Percentiles rank a stretch among this genome's conserved stretches.
These are phyloP conservation scores for Pituophis catenifer DNA, from an alignment of 2,113 vertebrate genomes.

Conservation along the genomic window DNA sequence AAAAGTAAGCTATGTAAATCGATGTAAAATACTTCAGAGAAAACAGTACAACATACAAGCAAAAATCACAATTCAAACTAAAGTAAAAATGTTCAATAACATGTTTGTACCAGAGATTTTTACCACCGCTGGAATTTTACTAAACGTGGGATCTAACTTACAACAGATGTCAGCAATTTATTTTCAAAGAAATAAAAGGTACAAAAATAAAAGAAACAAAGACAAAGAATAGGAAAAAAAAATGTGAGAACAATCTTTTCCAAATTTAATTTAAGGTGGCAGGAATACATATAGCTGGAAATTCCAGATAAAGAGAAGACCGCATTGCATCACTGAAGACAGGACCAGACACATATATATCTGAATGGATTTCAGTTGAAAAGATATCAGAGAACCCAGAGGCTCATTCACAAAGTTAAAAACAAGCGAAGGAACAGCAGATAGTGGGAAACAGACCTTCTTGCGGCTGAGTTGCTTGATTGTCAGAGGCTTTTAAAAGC, in stretches of 20 bases:
- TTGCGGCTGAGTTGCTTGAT: no score
- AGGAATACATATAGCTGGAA: background rate
- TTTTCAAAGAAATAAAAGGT: background rate
- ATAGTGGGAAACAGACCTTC: background rate
- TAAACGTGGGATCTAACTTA: background rate
- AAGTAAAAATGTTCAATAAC: background rate
- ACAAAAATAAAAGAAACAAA: background rate
- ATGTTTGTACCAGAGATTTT: background rate
- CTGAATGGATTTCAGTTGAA: background rate
- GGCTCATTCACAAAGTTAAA: background rate
- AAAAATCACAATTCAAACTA: background rate
- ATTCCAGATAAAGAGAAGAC: background rate
- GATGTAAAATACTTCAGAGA: background rate
- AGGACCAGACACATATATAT: background rate
- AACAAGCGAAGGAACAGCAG: background rate
- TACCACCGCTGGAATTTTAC: background rate
- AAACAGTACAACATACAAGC: background rate
- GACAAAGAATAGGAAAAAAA: background rate
- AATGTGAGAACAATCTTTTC: background rate
- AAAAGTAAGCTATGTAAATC: background rate
- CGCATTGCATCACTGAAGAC: background rate
- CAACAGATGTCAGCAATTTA: background rate
- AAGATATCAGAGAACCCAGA: background rate
- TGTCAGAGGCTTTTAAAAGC: no score
- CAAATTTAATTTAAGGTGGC: background rate